Base-by-base conservation (phyloP, 2,113 vertebrate species). In the Turnix velox region DNA sequence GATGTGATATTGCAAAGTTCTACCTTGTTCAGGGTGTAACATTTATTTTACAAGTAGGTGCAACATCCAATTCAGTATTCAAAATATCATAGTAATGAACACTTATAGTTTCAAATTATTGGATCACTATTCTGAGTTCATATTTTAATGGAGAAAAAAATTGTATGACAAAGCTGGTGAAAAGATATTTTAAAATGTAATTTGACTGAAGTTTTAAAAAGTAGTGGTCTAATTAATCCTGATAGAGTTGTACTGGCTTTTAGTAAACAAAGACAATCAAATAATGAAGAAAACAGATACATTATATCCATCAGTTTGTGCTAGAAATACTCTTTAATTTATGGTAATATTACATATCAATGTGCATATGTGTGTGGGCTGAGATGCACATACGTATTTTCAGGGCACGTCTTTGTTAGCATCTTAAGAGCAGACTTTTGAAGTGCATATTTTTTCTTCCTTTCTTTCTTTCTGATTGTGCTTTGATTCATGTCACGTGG, bases 361-460 rank as follows among this genome's bases (percentile, higher is more conserved):
- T 46, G 25, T 78, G 42, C 23, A 63, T 51, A 25, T 43, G 39
- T 1, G n/a, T 93, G 82, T 82, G 90, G 94, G 85, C 78, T 89
- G 30, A 88, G 42, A 74, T 28, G 62, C 28, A n/a, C 30, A 16
- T 52, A 30, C 5, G 0, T 30, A 67, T 93, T 94, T 88, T 92
- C 65, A 77, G 65, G n/a, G 33, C 2, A 3, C 46, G 63, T 93
- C 84, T 88, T 90, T 90, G 43, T 87, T 85, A 65, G 25, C 39
- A 28, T 83, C 59, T n/a, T 88, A 77, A 86, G 51, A 54, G 59
- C 4, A 24, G 18, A n/a, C 80, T 92, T 93, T 93, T 90, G 76
- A 93, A 90, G 43, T 90, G 80, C 71, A 9, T 68, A 78, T 91
- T 77, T 92, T 73, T 55, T 88, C 67, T 62, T 83, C 73, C 79